These are phyloP conservation scores for Procambarus virginalis DNA, from an alignment of 1,140 invertebrate species.

Conservation along the genomic window DNA sequence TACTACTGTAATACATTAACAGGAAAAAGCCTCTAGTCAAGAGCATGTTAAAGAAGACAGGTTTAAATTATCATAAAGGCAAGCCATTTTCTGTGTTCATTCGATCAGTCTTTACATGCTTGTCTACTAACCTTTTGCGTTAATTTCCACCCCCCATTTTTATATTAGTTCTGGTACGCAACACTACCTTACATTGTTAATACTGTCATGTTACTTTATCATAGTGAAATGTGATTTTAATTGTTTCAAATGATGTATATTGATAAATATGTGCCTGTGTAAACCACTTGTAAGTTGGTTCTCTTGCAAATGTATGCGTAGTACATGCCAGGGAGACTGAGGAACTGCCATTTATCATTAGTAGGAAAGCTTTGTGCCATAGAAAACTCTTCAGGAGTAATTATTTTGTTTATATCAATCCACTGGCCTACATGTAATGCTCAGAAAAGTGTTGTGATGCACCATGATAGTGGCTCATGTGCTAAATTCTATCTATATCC, in stretches of 20 bases:
- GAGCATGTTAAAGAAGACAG: not conserved
- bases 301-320: not conserved
- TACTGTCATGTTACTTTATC: too few relatives aligned
- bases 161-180: too few relatives aligned
- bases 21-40: conserved; percentile 17
- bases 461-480: not conserved
- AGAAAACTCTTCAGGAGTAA: not conserved
- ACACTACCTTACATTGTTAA: too few relatives aligned
- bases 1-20: not conserved
- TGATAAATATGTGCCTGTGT: too few relatives aligned
- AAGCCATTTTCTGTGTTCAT: too few relatives aligned
- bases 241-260: too few relatives aligned
- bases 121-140: too few relatives aligned
- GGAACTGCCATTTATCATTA: not conserved
- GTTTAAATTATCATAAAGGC: too few relatives aligned
- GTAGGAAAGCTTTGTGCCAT: not conserved
- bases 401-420: not conserved
- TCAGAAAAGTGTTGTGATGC: not conserved
- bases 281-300: too few relatives aligned
- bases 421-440: not conserved
- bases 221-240: too few relatives aligned
- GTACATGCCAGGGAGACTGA: not conserved
- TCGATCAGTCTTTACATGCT: too few relatives aligned
- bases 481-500: not conserved
- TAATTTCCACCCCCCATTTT: too few relatives aligned